Evolutionary conservation across 2,888 invertebrate genomes (phyloP), one percentile per base, ranked within the genome.

Genomic region (Tenthredo notha): DNA sequence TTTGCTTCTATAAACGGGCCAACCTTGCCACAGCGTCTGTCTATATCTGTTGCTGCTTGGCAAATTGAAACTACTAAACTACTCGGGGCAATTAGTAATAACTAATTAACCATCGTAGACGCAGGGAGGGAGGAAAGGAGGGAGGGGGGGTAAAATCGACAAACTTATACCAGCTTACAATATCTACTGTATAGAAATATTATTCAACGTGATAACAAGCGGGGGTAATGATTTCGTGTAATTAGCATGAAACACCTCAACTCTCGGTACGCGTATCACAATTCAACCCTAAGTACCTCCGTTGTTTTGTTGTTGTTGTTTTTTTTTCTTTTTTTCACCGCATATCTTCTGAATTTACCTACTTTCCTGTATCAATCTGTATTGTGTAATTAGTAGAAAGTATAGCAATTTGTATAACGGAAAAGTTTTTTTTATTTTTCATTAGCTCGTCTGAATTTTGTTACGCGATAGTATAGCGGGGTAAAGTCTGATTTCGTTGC

Each of bases 81-180:
- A 89, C 89, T 90, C 87, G 86, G 83, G 86, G 89, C 88, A 91
- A 91, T 91, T 90, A 90, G 90, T 88, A 87, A 89, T 89, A 89
- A 90, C 89, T 91, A 91, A 91, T 91, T 91, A 90, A 88, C 88
- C 86, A 88, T 87, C 47, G 75, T 50, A 77, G 75, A n/a, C 29
- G 50, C 9, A 29, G 29, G 47, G 77, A 15, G 29, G 75, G 78
- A 4, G 33, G 3, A n/a, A n/a, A n/a, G 33, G 4, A 4, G 33
- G 33, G n/a, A 29, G 29, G 29, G 77, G 29, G 29, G 75, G 54
- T 37, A 21, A 61, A 61, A 65, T 80, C 61, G 77, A 77, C 58
- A 25, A 80, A 80, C 58, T 80, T 65, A 37, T 43, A 65, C 29
- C 80, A 40, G 80, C 80, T 29, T 25, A 61, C 80, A 50, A 80